Conservation (phyloP, 2,888 invertebrate genomes). For the Tipula lateralis region DNA sequence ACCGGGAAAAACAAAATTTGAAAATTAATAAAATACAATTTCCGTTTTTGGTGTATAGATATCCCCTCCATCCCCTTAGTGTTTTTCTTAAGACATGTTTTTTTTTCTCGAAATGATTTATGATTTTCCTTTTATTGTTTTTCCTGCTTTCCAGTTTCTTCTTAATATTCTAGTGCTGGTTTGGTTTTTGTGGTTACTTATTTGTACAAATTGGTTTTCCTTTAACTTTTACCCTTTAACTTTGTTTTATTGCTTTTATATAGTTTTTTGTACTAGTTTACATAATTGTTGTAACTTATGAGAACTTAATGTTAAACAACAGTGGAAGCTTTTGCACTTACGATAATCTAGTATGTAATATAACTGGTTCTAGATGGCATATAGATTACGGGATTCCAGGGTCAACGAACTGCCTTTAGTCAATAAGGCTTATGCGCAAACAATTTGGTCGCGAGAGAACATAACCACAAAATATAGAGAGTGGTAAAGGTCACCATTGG, state of each 20-base stretch:
- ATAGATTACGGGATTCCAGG: no score
- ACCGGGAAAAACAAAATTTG: background rate
- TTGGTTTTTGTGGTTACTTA: slow-evolving; percentile 19
- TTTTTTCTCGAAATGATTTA: background rate
- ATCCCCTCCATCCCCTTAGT: background rate
- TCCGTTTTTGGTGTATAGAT: background rate
- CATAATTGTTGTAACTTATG: background rate
- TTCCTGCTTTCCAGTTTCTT: background rate
- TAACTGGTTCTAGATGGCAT: no score
- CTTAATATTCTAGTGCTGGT: background rate
- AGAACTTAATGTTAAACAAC: background rate
- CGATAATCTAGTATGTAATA: no score
- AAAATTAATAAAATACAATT: slow-evolving; percentile 24
- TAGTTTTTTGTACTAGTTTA: background rate
- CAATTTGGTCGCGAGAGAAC: no score
- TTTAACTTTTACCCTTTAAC: slow-evolving; percentile 19
- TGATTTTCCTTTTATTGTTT: slow-evolving; percentile 19
- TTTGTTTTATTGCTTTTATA: background rate
- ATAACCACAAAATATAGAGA: no score
- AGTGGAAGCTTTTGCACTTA: no score
- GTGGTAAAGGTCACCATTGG: no score
- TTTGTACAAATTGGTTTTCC: background rate
- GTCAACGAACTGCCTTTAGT: no score
- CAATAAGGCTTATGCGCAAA: no score
- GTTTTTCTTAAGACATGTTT: background rate